Evolutionary conservation across 2,113 vertebrate species (phyloP).

Genomic region (Anolis sagrei): DNA sequence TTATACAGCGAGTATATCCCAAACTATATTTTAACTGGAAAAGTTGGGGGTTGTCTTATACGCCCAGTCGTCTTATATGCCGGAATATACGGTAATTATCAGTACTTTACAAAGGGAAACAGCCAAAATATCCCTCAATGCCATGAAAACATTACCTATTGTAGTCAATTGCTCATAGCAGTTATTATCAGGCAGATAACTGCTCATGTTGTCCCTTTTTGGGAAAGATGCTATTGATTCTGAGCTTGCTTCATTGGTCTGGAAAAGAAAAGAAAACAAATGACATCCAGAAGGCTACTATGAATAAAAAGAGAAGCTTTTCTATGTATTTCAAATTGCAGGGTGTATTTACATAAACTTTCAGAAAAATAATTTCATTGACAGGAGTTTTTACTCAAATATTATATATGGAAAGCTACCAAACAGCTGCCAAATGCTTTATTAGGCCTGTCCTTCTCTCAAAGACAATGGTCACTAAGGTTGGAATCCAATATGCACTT

Average conservation of each 20-base stretch:
- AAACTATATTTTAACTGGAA: too few relatives aligned
- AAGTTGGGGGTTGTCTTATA: too few relatives aligned
- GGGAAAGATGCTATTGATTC: constrained; percentile 90
- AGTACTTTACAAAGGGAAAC: not conserved
- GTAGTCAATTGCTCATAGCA: constrained; percentile 90
- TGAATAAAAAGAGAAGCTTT: constrained; percentile 2
- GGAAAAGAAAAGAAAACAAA: constrained; percentile 51
- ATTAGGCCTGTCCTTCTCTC: not conserved
- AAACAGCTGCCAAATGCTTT: not conserved
- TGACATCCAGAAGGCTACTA: not conserved
- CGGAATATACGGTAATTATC: too few relatives aligned
- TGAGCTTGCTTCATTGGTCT: constrained; percentile 95
- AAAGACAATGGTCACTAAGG: not conserved
- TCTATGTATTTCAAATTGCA: constrained; percentile 17
- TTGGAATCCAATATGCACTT: not conserved
- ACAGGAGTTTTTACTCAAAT: not conserved
- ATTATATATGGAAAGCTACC: not conserved
- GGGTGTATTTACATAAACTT: not conserved
- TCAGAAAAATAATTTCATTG: not conserved
- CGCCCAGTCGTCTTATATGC: too few relatives aligned
- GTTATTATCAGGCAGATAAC: constrained; percentile 87
- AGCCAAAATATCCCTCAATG: not conserved
- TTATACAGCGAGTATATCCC: too few relatives aligned
- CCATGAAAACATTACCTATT: constrained; percentile 80
- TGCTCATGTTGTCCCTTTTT: constrained; percentile 88